Conservation (phyloP, 2,113 vertebrate species). For the Catharus minimus region DNA sequence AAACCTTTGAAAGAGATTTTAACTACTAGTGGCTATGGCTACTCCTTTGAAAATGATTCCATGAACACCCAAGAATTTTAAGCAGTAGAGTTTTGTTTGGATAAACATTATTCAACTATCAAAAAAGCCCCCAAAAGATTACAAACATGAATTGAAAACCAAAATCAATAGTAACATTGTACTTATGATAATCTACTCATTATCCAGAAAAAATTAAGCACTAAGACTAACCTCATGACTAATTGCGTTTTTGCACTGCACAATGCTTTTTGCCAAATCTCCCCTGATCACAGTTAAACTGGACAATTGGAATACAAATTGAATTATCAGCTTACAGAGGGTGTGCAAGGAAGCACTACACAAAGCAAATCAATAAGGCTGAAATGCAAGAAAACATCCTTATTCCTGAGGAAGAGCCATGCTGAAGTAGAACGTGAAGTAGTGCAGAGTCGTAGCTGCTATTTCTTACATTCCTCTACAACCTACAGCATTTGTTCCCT, state of each 20-base stretch:
- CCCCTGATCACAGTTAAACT: background rate
- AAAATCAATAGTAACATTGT: background rate
- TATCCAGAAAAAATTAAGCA: background rate
- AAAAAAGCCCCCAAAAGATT: background rate
- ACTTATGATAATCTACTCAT: constrained; percentile 12
- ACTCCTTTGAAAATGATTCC: background rate
- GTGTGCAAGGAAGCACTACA: background rate
- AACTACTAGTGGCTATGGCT: background rate
- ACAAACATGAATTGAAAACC: background rate
- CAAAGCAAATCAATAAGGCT: background rate
- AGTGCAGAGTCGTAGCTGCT: background rate
- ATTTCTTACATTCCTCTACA: background rate
- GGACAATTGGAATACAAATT: background rate
- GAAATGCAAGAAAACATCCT: background rate
- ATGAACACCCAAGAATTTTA: background rate
- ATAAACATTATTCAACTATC: background rate
- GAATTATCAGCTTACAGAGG: constrained; percentile 4
- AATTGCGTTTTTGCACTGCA: background rate
- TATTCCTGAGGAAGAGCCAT: background rate
- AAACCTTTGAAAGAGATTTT: background rate
- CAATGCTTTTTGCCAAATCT: background rate
- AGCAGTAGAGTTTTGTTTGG: background rate
- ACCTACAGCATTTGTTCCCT: background rate
- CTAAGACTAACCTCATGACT: background rate
- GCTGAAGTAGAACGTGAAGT: background rate